These are phyloP conservation scores for Zoanthus solanderi DNA, from an alignment of 92 coral and sea anemone species.

Conservation along the genomic window DNA sequence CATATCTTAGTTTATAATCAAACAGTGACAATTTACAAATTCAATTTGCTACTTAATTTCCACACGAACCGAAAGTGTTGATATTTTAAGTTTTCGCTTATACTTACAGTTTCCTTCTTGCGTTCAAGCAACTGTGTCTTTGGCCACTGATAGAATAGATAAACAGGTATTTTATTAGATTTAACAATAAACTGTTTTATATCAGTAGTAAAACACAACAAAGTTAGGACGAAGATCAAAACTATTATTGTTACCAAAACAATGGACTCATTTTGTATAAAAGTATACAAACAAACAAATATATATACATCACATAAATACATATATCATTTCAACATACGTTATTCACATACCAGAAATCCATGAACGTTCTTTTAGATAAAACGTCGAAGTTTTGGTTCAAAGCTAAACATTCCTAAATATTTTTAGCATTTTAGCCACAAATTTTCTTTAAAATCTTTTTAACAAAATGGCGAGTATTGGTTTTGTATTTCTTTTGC, in stretches of 20 bases:
- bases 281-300: not conserved
- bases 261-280: not conserved
- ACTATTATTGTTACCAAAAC: not conserved
- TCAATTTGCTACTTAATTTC: not conserved
- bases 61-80: not conserved
- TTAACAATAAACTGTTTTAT: not conserved
- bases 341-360: too few species aligned
- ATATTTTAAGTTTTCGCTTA: not conserved
- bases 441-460: too few species aligned
- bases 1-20: not conserved
- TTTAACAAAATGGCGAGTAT: too few species aligned
- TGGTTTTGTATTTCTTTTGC: too few species aligned
- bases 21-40: not conserved
- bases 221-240: not conserved
- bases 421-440: too few species aligned
- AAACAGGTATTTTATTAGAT: not conserved
- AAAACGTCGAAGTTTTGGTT: too few species aligned
- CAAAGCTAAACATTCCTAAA: too few species aligned
- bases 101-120: not conserved
- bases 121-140: not conserved
- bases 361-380: too few species aligned
- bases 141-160: not conserved
- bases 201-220: not conserved
- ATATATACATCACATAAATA: not conserved
- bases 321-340: too few species aligned